Evolutionary conservation across 1,140 invertebrate genomes (phyloP).

Genomic region (Caerostris darwini): DNA sequence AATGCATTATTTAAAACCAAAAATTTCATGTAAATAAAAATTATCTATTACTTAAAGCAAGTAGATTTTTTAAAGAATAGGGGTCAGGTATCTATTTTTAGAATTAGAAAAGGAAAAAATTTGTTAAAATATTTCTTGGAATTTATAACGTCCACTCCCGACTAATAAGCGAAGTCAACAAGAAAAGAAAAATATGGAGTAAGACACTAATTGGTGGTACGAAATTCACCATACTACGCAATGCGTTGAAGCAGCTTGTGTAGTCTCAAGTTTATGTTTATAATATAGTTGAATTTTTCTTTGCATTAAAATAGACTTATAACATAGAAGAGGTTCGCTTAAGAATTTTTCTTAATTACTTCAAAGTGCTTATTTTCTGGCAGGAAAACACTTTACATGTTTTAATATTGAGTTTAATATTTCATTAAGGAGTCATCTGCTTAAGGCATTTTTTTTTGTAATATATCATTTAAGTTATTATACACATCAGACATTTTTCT

Average conservation of each 20-base stretch:
- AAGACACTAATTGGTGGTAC: neutral
- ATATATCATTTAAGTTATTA: neutral
- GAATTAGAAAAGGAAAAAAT: no score
- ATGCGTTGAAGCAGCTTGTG: neutral
- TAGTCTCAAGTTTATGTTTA: neutral
- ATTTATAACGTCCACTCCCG: no score
- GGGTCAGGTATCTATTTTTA: no score
- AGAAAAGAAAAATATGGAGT: neutral
- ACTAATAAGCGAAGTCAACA: no score
- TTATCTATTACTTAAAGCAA: no score
- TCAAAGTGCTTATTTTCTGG: neutral
- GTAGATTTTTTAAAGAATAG: no score
- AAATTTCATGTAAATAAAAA: no score
- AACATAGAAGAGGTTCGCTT: neutral
- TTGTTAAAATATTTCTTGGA: no score
- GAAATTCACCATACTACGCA: neutral
- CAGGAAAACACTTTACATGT: neutral
- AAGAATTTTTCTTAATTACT: neutral
- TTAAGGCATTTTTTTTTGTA: neutral
- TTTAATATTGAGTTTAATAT: neutral
- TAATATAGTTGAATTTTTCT: neutral
- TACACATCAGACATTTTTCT: neutral
- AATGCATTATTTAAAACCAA: no score
- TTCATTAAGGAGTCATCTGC: neutral
- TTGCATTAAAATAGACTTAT: neutral